Evolutionary conservation across 2,888 invertebrate genomes (phyloP).

Genomic region (Macaria liturata): DNA sequence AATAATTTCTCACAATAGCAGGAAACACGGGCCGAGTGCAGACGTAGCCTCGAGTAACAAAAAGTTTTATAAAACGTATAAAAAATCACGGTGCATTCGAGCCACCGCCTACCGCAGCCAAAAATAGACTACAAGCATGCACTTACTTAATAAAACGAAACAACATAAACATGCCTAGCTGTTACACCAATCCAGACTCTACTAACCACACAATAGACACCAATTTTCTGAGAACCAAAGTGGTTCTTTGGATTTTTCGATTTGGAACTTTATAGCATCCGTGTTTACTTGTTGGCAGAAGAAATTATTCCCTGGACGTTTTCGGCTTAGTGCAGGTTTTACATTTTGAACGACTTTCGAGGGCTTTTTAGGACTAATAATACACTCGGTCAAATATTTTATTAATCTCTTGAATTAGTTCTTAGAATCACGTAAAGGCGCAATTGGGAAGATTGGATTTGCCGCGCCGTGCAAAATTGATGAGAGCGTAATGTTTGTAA

Average conservation of each 20-base stretch:
- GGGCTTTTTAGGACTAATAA: slow-evolving; percentile 45
- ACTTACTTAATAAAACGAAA: slow-evolving; percentile 4
- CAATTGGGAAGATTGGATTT: neutral
- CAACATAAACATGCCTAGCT: slow-evolving; percentile 13
- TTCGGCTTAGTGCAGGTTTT: slow-evolving; percentile 55
- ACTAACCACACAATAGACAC: neutral
- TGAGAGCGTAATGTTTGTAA: too few relatives aligned
- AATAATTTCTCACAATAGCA: slow-evolving; percentile 69
- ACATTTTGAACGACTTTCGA: slow-evolving; percentile 45
- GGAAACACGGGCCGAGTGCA: slow-evolving; percentile 73
- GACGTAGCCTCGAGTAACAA: slow-evolving; percentile 65
- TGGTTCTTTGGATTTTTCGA: slow-evolving; percentile 30
- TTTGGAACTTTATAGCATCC: slow-evolving; percentile 36
- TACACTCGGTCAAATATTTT: slow-evolving; percentile 22
- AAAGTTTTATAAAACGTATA: slow-evolving; percentile 63
- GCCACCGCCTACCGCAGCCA: slow-evolving; percentile 82
- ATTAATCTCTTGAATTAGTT: slow-evolving; percentile 17
- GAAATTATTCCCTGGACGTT: slow-evolving; percentile 66
- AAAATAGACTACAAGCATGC: slow-evolving; percentile 62
- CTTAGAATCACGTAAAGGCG: slow-evolving; percentile 1
- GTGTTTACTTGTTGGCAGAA: slow-evolving; percentile 71
- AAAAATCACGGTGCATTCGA: slow-evolving; percentile 69
- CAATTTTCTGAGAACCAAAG: neutral
- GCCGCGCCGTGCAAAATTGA: too few relatives aligned
- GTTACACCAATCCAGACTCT: slow-evolving; percentile 3